Evolutionary conservation across 2,888 invertebrate genomes (phyloP).

Genomic region (Andrena hattorfiana): DNA sequence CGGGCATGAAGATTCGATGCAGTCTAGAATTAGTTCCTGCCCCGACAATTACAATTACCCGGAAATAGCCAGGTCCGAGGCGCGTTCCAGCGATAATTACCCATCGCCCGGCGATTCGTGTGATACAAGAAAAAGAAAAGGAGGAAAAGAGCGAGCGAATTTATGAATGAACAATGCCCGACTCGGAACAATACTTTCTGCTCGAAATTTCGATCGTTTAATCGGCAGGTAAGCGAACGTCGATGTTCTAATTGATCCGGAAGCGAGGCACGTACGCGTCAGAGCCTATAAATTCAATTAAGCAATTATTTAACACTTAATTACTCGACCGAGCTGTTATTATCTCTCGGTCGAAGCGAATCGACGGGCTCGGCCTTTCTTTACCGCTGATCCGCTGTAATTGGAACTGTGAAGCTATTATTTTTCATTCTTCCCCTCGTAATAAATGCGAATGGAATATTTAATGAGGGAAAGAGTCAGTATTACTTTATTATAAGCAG

Average conservation of each 20-base stretch:
- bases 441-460: not conserved
- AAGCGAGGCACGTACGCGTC: constrained; percentile 33
- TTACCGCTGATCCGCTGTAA: not conserved
- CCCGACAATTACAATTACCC: not conserved
- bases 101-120: not conserved
- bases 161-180: not conserved
- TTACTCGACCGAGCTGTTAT: constrained; percentile 16
- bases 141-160: not conserved
- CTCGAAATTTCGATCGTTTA: not conserved
- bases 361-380: constrained; percentile 24
- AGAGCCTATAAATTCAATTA: constrained; percentile 37
- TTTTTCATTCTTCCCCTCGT: not conserved
- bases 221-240: not conserved
- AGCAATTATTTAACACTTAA: constrained; percentile 47
- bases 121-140: not conserved
- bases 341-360: constrained; percentile 19
- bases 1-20: constrained; percentile 3
- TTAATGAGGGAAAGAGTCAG: not conserved
- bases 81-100: not conserved
- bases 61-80: not conserved
- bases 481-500: no score
- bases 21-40: not conserved
- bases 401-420: not conserved
- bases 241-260: constrained; percentile 28
- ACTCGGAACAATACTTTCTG: not conserved